phyloP scores from a whole-genome alignment of 2,888 invertebrate species.

The Endotricha flammealis region DNA sequence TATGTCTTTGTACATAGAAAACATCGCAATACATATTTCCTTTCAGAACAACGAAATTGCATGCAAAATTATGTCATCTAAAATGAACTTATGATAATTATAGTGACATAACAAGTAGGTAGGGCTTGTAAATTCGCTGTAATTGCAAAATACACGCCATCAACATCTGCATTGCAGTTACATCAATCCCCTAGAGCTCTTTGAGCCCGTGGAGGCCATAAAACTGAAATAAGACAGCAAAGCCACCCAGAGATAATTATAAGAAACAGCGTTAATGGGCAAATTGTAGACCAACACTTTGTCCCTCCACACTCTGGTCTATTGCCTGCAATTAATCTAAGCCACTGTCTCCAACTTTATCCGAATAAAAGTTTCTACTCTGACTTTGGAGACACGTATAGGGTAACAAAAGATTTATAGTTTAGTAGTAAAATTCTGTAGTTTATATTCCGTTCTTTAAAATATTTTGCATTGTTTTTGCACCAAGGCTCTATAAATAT shows the following conservation, averaged over 20 bases:
- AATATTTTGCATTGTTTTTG: too few relatives aligned
- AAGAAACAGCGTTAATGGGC: slow-evolving; percentile 37
- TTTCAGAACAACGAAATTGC: too few relatives aligned
- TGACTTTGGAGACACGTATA: slow-evolving; percentile 1
- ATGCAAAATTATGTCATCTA: too few relatives aligned
- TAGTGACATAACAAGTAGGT: too few relatives aligned
- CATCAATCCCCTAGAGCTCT: slow-evolving; percentile 28
- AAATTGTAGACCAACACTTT: slow-evolving; percentile 23
- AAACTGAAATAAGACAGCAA: slow-evolving; percentile 32
- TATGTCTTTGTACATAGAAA: too few relatives aligned
- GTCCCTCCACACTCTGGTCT: slow-evolving; percentile 7
- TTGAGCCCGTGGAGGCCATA: slow-evolving; percentile 25
- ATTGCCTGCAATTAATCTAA: slow-evolving; percentile 21
- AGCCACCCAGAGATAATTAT: slow-evolving; percentile 34
- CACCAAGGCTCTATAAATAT: too few relatives aligned
- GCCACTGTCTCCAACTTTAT: slow-evolving; percentile 23
- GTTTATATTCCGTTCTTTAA: too few relatives aligned
- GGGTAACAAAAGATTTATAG: slow-evolving; percentile 5
- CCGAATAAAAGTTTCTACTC: slow-evolving; percentile 16
- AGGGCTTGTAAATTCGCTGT: not conserved
- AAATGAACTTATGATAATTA: too few relatives aligned
- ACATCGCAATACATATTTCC: too few relatives aligned
- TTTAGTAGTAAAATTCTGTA: slow-evolving; percentile 1
- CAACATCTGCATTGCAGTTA: slow-evolving; percentile 39
- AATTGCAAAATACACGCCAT: slow-evolving; percentile 8